A percentile compares a stretch with the other conserved stretches of the same genome.
Conservation (phyloP, 2,888 invertebrate genomes). For the Trachelus iudaicus region DNA sequence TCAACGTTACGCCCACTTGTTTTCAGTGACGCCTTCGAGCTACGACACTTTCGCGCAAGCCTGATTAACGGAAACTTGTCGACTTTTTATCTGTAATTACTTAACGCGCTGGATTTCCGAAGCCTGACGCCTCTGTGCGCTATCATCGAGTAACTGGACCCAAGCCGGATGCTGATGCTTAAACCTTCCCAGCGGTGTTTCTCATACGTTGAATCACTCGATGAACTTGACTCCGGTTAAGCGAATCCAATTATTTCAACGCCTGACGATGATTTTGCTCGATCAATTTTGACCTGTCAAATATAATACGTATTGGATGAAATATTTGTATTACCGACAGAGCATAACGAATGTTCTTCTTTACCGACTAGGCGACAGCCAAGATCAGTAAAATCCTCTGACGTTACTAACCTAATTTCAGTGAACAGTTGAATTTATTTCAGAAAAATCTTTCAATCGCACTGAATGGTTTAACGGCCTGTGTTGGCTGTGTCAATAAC, state of each 20-base stretch:
- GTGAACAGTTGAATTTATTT: background rate
- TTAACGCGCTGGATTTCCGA: background rate
- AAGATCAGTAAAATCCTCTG: background rate
- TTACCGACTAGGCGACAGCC: background rate
- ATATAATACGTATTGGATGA: background rate
- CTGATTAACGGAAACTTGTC: background rate
- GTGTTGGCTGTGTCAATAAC: background rate
- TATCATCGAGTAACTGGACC: background rate
- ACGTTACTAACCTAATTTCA: background rate
- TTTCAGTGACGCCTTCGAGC: background rate
- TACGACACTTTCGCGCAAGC: background rate
- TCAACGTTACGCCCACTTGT: background rate
- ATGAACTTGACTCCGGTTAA: background rate
- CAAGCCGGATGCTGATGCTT: background rate
- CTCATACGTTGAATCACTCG: background rate
- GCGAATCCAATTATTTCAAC: background rate
- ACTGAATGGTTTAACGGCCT: background rate
- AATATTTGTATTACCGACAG: background rate
- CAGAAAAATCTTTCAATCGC: background rate
- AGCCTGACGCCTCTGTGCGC: background rate
- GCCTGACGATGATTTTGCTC: background rate
- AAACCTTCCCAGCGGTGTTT: background rate
- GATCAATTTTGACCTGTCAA: background rate
- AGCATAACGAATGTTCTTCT: background rate
- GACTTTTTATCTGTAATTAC: background rate